Evolutionary conservation across 1,140 invertebrate species (phyloP).

Genomic region (Paracyclopina nana): DNA sequence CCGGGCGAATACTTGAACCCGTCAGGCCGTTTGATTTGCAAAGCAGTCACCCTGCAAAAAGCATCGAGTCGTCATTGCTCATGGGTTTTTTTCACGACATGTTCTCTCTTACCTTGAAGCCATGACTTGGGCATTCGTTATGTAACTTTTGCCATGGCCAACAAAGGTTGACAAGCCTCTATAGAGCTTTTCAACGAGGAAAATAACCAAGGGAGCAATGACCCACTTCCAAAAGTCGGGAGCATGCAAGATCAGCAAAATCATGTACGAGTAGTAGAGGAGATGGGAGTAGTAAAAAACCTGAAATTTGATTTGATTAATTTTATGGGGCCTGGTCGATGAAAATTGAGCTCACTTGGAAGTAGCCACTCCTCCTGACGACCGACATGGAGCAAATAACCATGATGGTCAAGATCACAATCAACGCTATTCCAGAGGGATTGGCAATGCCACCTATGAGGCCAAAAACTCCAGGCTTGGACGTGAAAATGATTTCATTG

Average conservation of each 20-base stretch:
- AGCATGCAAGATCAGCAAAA: constrained; percentile 61
- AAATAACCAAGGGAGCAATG: constrained; percentile 54
- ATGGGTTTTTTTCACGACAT: no score
- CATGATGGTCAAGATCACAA: constrained; percentile 52
- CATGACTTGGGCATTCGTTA: constrained; percentile 52
- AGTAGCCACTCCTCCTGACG: constrained; percentile 63
- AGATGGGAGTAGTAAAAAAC: constrained; percentile 88
- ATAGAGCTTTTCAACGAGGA: constrained; percentile 40
- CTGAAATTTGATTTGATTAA: no score
- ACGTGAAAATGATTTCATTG: constrained; percentile 57
- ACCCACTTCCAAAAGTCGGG: constrained; percentile 95
- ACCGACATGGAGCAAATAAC: constrained; percentile 63
- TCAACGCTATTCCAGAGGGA: constrained; percentile 57
- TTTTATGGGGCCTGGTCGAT: no score
- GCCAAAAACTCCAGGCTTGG: constrained; percentile 47
- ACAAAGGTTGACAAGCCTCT: constrained; percentile 31
- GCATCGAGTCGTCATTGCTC: no score
- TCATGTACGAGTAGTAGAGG: constrained; percentile 75
- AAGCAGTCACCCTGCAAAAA: constrained; percentile 37
- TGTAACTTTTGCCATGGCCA: constrained; percentile 29
- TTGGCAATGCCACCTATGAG: constrained; percentile 56
- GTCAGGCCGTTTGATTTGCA: constrained; percentile 52
- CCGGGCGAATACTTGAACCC: constrained; percentile 76
- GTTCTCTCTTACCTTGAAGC: no score
- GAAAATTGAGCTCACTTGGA: no score